Evolutionary conservation across 2,888 invertebrate genomes (phyloP), one percentile per base, ranked within the genome.

Genomic region (Drosophila ezoana): DNA sequence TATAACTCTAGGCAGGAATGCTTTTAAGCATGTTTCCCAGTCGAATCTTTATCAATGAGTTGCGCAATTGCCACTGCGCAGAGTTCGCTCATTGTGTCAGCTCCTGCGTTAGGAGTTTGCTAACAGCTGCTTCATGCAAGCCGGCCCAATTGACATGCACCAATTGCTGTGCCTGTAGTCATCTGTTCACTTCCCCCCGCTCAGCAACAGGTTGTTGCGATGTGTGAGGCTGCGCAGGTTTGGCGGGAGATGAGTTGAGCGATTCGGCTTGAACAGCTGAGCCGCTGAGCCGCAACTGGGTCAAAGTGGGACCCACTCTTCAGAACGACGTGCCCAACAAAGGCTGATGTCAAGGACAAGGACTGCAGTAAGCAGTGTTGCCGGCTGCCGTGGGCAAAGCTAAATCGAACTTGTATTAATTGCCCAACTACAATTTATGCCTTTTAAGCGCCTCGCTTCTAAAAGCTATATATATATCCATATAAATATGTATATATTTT

Each of bases 191-290:
- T 33, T 16, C 8, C 37, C 20, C 32, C 41, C 32, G n/a, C 16
- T 23, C 11, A n/a, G 44, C 86, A 76, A 86, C 83, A 83, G 70
- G 87, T 83, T 49, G 63, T 49, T 56, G 72, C 49, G 41, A 32
- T 38, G 16, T 13, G 14, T 53, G 89, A 90, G 81, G 87, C 90
- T 90, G 87, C 83, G 83, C 89, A 64, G 59, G 37, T 47, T 52
- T 48, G 38, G 32, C 53, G 47, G 41, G 41, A 57, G 35, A 23
- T 38, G 57, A 35, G 59, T 20, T 33, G 18, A 43, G 53, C 35
- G 20, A 11, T 18, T 45, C 40, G 59, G 44, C 28, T 58, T 56
- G 18, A 75, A 69, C 84, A 87, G 81, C 82, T 87, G 87, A 47
- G 44, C 14, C 35, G 38, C 11, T 87, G 87, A 47, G 44, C 14